These are phyloP conservation scores for Gasterosteus aculeatus DNA, from an alignment of 2,113 vertebrate genomes.

Conservation along the genomic window DNA sequence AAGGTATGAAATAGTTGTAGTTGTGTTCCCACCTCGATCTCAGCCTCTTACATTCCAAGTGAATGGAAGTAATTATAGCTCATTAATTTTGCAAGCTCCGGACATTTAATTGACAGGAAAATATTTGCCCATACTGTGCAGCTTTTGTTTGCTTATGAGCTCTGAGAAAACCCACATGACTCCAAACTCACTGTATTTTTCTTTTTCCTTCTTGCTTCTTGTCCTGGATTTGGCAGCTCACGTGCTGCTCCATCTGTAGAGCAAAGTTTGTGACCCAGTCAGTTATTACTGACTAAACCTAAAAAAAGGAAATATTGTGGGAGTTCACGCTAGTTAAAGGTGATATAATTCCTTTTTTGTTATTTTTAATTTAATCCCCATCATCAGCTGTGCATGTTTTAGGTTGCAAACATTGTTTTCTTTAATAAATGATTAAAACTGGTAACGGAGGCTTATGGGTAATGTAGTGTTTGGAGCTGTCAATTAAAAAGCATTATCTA, in stretches of 20 bases:
- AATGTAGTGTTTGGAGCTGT: too few relatives aligned
- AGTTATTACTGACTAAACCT: neutral
- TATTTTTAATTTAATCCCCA: neutral
- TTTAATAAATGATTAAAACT: too few relatives aligned
- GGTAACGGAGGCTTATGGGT: too few relatives aligned
- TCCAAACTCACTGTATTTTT: neutral
- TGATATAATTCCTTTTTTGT: too few relatives aligned
- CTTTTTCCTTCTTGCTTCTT: neutral
- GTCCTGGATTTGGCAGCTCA: neutral
- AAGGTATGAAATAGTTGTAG: neutral
- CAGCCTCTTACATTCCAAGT: slow-evolving; percentile 6
- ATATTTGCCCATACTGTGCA: slow-evolving; percentile 20
- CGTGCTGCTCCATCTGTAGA: neutral
- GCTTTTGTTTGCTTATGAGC: neutral
- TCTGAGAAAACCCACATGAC: slow-evolving; percentile 7
- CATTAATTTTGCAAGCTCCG: neutral
- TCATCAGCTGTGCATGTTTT: too few relatives aligned
- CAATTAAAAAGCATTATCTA: too few relatives aligned
- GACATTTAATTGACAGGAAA: slow-evolving; percentile 23
- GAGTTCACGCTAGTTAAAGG: neutral
- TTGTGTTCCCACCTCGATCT: slow-evolving; percentile 7
- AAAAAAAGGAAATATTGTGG: neutral
- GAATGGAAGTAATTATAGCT: slow-evolving; percentile 17
- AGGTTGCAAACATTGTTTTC: too few relatives aligned
- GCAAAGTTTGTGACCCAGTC: neutral